Percentiles rank a stretch among this genome's conserved stretches.
Evolutionary conservation across 2,888 invertebrate genomes (phyloP).

Genomic region (Apocheima hispidaria): DNA sequence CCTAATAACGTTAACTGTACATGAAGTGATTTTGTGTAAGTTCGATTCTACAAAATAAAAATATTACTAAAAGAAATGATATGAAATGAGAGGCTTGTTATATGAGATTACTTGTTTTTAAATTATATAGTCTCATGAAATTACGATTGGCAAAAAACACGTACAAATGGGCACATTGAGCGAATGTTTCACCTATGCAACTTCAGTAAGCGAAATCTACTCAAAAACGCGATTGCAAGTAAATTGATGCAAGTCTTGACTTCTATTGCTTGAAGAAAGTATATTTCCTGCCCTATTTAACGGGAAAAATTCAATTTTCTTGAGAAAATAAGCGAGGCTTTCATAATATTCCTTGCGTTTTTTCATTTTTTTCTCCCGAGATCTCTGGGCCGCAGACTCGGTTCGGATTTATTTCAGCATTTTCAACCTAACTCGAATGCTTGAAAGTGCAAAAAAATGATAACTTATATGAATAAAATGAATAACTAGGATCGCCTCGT

Average conservation of each 20-base stretch:
- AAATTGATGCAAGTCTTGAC: constrained; percentile 32
- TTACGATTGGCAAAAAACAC: no score
- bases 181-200: not conserved
- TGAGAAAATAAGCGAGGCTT: constrained; percentile 44
- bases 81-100: no score
- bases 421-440: constrained; percentile 22
- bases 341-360: constrained; percentile 39
- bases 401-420: constrained; percentile 33
- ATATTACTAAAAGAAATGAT: no score
- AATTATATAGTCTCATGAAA: no score
- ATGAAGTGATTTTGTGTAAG: no score
- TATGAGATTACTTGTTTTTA: no score
- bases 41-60: no score
- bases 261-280: constrained; percentile 35
- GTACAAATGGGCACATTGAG: no score
- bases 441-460: constrained; percentile 12
- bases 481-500: not conserved
- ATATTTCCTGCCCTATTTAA: constrained; percentile 35
- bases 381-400: constrained; percentile 34
- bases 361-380: constrained; percentile 34
- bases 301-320: constrained; percentile 43
- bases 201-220: constrained; percentile 21
- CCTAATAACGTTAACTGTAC: no score
- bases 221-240: constrained; percentile 32
- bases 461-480: not conserved